Conservation (phyloP, 2,113 vertebrate species). For the Bubo scandiacus region DNA sequence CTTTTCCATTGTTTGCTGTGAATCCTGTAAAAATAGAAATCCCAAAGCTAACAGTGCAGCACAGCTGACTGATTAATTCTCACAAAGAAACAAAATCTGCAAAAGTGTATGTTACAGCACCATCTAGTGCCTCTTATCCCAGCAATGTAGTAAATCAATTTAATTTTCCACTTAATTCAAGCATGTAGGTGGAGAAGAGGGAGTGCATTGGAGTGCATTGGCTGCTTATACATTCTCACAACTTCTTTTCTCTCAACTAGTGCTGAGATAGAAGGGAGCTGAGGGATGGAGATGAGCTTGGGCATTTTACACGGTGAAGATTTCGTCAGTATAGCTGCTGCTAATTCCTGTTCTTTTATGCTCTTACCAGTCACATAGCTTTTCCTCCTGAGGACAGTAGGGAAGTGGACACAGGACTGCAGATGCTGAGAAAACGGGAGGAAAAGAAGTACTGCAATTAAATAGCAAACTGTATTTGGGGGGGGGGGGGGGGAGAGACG, state of each 20-base stretch:
- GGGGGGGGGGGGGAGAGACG: accelerated
- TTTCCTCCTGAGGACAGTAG: not conserved
- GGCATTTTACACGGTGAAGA: not conserved
- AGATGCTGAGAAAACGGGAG: not conserved
- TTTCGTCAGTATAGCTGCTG: not conserved
- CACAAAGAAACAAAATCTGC: not conserved
- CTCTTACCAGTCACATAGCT: not conserved
- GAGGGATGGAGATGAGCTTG: not conserved
- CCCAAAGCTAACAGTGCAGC: not conserved
- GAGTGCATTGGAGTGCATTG: not conserved
- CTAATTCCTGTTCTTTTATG: not conserved
- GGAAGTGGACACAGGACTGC: not conserved
- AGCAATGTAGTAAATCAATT: not conserved
- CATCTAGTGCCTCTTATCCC: conserved; percentile 18
- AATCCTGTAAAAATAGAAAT: not conserved
- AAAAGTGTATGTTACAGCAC: not conserved
- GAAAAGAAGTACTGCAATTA: not conserved
- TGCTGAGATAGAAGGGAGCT: not conserved
- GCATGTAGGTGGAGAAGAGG: not conserved
- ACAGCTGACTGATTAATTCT: not conserved
- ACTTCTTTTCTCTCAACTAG: not conserved
- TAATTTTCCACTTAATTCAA: not conserved
- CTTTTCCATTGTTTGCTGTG: not conserved
- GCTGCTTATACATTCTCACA: not conserved
- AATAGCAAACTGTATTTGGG: not conserved